Evolutionary conservation across 2,797 vertebrate genomes (phyloP).

Genomic region (Micrastur ruficollis): DNA sequence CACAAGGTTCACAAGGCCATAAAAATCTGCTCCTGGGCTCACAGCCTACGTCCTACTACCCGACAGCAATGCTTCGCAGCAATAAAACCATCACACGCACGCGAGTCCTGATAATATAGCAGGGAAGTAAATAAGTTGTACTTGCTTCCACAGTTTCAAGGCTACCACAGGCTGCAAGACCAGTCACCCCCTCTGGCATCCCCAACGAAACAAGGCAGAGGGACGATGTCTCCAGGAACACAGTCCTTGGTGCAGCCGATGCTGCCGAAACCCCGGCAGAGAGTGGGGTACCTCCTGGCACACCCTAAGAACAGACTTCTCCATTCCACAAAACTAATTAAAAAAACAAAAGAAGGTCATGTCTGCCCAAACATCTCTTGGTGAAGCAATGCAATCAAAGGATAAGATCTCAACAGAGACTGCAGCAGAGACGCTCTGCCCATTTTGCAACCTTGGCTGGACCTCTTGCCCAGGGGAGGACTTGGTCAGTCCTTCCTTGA

Average conservation of each 20-base stretch:
- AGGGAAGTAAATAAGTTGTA: not conserved
- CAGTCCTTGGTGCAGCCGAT: accelerated
- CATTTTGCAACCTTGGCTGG: not conserved
- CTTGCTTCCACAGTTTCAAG: not conserved
- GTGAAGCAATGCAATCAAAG: not conserved
- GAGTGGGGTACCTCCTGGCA: accelerated
- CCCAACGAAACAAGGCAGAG: not conserved
- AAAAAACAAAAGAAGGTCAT: not conserved
- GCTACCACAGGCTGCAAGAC: accelerated
- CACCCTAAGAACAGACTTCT: not conserved
- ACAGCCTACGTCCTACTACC: not conserved
- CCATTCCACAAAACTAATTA: not conserved
- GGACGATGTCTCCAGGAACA: not conserved
- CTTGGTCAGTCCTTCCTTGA: not conserved
- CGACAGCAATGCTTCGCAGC: not conserved
- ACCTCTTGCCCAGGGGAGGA: not conserved
- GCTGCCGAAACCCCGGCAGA: accelerated
- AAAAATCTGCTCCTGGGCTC: not conserved
- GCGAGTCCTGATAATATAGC: accelerated
- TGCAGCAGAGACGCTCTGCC: no score
- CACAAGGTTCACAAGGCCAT: not conserved
- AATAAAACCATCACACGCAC: accelerated
- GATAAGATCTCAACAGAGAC: not conserved
- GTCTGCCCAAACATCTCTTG: not conserved
- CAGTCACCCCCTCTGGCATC: not conserved